Base-by-base conservation (phyloP, 2,888 invertebrate genomes). In the Phyllotreta striolata region DNA sequence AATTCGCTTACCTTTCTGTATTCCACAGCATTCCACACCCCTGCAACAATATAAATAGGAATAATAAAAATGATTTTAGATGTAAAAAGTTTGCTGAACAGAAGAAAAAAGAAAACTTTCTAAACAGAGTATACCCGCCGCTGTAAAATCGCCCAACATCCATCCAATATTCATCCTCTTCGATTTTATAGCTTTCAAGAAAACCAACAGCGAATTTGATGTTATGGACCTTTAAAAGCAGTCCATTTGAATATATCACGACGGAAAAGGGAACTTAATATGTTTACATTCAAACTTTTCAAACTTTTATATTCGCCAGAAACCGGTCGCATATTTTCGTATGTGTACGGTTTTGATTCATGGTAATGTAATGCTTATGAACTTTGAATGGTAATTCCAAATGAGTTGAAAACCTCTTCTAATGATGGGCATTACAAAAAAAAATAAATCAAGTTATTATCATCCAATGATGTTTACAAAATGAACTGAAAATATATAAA, bases 211-310 rank as follows among this genome's bases (percentile, higher is more conserved):
- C 66, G 68, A 66, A 69, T 71, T 64, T 64, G 63, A 63, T 62
- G 56, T 69, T 70, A 67, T 67, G 63, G 68, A 66, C 66, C 68
- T 67, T 70, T 70, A 70, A 70, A 69, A 68, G 64, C 65, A 64
- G 64, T 64, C 69, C 62, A 70, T 72, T 70, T 69, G 71, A 72
- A 72, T 70, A 72, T 69, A 64, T 68, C 64, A 62, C 62, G 60
- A 66, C 62, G 69, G 71, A 66, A 73, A 72, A 69, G 69, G 62
- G 66, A 70, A 62, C 57, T 63, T 74, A 74, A 74, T 73, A 73
- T 74, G 74, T 74, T 73, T 74, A 73, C 73, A 66, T 72, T 73
- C 73, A 58, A 71, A 73, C 66, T 72, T 73, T 71, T 67, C 66
- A 66, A 73, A 61, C 54, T 71, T 72, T 66, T 66, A 66, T 68